Percentiles rank a stretch among this genome's conserved stretches.
Evolutionary conservation across 2,888 invertebrate genomes (phyloP).

Genomic region (Watsonalla binaria): DNA sequence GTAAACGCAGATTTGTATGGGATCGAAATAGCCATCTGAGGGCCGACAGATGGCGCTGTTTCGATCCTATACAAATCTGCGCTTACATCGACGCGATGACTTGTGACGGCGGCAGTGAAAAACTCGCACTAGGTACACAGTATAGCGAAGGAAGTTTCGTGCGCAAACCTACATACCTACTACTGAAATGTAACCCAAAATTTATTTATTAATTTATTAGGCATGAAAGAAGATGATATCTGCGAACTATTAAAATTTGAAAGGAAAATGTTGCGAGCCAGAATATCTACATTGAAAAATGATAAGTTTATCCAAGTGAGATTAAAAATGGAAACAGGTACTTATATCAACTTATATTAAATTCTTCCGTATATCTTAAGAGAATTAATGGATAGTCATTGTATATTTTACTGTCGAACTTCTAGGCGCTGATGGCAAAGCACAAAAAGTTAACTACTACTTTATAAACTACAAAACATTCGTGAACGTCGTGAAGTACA

Average conservation of each 20-base stretch:
- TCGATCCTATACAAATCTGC: no score
- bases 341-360: constrained; percentile 3
- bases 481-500: constrained; percentile 98
- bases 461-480: constrained; percentile 98
- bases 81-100: no score
- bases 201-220: no score
- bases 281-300: constrained; percentile 90
- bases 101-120: no score
- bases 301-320: constrained; percentile 97
- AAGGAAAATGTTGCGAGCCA: constrained; percentile 92
- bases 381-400: background rate
- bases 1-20: no score
- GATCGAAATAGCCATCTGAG: no score
- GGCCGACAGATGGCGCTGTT: no score
- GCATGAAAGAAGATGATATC: constrained; percentile 93
- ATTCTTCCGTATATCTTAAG: background rate
- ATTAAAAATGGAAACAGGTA: constrained; percentile 95
- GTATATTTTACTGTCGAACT: no score
- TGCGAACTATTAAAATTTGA: constrained; percentile 96
- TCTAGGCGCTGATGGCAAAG: constrained; percentile 89
- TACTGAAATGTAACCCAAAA: no score
- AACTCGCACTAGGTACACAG: no score
- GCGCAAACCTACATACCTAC: no score
- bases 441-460: constrained; percentile 97
- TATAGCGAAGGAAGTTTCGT: no score